Evolutionary conservation across 2,113 vertebrate genomes (phyloP).

Genomic region (Grallaria varia): DNA sequence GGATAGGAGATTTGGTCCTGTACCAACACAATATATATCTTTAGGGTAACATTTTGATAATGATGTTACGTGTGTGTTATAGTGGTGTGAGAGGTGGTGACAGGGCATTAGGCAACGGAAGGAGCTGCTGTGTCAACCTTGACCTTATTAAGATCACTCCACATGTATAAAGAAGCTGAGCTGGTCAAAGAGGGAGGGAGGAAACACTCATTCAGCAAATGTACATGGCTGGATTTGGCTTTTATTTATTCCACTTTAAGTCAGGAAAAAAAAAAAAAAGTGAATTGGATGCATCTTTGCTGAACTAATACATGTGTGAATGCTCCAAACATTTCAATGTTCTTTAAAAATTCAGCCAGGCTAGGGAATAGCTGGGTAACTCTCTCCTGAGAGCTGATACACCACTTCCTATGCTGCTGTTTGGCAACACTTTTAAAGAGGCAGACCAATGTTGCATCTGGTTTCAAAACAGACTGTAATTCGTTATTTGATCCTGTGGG

Average conservation of each 20-base stretch:
- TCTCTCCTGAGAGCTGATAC: not conserved
- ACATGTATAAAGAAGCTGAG: not conserved
- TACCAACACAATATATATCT: not conserved
- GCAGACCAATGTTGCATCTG: not conserved
- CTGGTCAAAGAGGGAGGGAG: not conserved
- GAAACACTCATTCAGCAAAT: not conserved
- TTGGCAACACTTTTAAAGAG: not conserved
- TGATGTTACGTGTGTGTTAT: fast-evolving
- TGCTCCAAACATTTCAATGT: not conserved
- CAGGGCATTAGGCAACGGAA: not conserved
- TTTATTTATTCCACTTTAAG: not conserved
- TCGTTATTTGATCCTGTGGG: not conserved
- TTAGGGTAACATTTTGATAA: not conserved
- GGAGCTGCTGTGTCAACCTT: not conserved
- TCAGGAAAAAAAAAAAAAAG: not conserved
- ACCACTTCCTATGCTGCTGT: not conserved
- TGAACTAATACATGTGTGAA: not conserved
- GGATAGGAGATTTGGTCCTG: not conserved
- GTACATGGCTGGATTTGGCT: not conserved
- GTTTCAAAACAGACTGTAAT: not conserved
- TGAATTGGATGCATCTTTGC: not conserved
- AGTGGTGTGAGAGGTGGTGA: not conserved
- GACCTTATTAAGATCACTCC: fast-evolving
- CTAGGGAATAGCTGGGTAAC: not conserved
- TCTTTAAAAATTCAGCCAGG: not conserved